Conservation (phyloP, 1,140 invertebrate species). For the Platyscapa corneri region DNA sequence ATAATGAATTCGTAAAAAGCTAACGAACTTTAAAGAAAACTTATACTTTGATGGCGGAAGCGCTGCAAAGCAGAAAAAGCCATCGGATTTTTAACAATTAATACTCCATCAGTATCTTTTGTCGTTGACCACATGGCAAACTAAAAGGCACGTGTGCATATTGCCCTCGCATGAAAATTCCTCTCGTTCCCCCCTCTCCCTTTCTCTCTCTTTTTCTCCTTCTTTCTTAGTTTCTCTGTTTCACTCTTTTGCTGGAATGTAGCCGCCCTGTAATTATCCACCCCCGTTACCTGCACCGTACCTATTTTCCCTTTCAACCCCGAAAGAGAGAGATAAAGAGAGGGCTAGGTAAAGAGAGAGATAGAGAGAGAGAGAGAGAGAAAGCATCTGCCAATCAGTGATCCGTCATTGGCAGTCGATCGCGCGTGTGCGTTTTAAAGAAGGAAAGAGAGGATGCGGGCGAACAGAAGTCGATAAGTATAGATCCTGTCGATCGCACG, state of each 20-base stretch:
- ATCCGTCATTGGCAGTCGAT: slow-evolving; percentile 69
- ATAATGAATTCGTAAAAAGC: not conserved
- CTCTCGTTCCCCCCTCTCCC: not conserved
- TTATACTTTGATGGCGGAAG: not conserved
- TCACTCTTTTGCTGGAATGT: slow-evolving; percentile 26
- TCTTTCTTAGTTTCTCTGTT: not conserved
- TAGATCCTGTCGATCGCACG: slow-evolving; percentile 64
- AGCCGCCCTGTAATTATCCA: slow-evolving; percentile 74
- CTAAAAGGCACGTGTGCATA: slow-evolving; percentile 56
- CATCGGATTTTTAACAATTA: slow-evolving; percentile 67
- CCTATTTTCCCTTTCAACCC: slow-evolving; percentile 72
- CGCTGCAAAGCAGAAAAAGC: not conserved
- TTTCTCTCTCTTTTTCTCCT: not conserved
- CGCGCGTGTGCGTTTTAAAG: slow-evolving; percentile 10
- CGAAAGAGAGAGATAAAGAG: slow-evolving; percentile 49
- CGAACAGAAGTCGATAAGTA: slow-evolving; percentile 68
- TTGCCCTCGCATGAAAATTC: not conserved
- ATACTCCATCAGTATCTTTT: slow-evolving; percentile 68
- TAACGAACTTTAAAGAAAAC: not conserved
- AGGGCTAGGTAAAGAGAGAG: too few species aligned
- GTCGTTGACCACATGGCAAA: slow-evolving; percentile 71
- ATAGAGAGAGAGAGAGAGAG: not conserved
- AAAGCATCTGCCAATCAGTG: slow-evolving; percentile 68
- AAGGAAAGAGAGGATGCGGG: not conserved
- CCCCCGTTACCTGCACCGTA: slow-evolving; percentile 67